Base-by-base conservation (phyloP, 2,113 vertebrate species). In the Athene cunicularia region DNA sequence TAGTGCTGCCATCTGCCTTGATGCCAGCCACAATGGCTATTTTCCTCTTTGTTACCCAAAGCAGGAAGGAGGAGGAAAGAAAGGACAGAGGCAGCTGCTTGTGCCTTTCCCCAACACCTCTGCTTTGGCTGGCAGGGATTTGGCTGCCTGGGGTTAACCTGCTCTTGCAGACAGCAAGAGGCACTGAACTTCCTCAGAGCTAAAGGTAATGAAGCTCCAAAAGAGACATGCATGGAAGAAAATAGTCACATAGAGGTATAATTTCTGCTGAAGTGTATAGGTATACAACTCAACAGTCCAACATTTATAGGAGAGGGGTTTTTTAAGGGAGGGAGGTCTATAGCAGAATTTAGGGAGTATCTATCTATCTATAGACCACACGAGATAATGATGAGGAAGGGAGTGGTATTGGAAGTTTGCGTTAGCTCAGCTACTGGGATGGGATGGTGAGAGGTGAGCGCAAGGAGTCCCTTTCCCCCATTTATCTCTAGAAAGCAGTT, bases 1-100 rank as follows among this genome's bases (percentile, higher is more conserved):
- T 80, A 88, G 59, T 91, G 23, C 39, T 88, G 58, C 64, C 72
- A 93, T 97, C 81, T 95, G 62, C 87, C 80, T 95, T 67, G 11
- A 52, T 82, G 82, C 20, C 77, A 77, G n/a, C 55, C 70, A 76
- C 64, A 33, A 41, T 62, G 70, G 23, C 53, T 35, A 45, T 86
- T 68, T 68, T 70, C 47, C 68, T 68, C 55, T 58, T 23, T 37
- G 49, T 71, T 49, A 7, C 45, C 80, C 72, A 53, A 80, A 45
- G 80, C 0, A 7, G 45, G 66, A 26, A 92, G 84, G 58, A 86
- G 43, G 24, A 47, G 74, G 33, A 58, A 75, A 55, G 56, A 41
- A 70, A 47, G 43, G 86, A 64, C 28, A 33, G 26, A 71, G 47
- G 8, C 23, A 71, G 64, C 43, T 80, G 68, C 22, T 47, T 43